phyloP scores from a whole-genome alignment of 2,113 vertebrate genomes.

The Megaceryle maxima region DNA sequence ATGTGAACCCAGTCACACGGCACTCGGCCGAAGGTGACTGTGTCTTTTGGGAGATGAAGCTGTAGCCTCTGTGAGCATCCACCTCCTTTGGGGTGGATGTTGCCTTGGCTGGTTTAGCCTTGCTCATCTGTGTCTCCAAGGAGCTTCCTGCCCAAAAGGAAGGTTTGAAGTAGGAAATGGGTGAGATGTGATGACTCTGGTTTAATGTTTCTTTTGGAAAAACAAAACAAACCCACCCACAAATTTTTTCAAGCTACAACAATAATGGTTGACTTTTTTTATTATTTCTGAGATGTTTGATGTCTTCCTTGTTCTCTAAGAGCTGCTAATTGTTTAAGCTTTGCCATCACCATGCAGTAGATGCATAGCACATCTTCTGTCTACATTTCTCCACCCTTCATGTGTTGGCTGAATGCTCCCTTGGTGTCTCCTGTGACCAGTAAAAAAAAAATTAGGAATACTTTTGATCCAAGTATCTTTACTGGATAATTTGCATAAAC shows the following conservation, averaged over 20 bases:
- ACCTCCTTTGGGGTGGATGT: background rate
- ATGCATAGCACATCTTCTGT: background rate
- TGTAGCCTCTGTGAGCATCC: background rate
- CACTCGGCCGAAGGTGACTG: rapidly evolving
- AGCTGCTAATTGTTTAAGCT: background rate
- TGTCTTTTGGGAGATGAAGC: background rate
- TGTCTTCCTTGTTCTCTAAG: background rate
- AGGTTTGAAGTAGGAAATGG: background rate
- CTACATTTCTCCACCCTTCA: rapidly evolving
- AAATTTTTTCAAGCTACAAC: rapidly evolving
- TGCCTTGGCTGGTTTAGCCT: background rate
- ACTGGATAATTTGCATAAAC: background rate
- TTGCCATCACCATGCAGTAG: background rate
- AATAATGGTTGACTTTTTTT: background rate
- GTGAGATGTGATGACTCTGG: no score
- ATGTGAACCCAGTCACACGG: background rate
- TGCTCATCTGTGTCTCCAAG: background rate
- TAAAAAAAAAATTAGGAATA: background rate
- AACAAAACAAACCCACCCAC: no score
- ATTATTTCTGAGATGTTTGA: background rate
- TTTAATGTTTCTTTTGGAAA: background rate
- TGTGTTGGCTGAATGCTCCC: background rate
- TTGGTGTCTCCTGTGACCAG: background rate
- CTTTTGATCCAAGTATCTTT: background rate
- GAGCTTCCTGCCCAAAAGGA: background rate